Conservation (phyloP, 1,140 invertebrate genomes). For the Papilio xuthus region DNA sequence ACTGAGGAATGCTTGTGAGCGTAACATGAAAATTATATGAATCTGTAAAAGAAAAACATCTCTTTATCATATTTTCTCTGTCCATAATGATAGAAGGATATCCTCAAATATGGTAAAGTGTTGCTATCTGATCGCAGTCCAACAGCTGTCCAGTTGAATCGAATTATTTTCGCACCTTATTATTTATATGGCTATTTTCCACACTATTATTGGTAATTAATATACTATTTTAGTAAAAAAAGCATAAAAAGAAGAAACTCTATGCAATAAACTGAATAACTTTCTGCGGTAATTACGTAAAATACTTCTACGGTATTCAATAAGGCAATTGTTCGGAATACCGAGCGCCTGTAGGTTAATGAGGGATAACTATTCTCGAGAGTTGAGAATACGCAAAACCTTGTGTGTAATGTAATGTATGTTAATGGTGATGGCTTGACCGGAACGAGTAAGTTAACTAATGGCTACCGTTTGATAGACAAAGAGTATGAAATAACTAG, state of each 20-base stretch:
- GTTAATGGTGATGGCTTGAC: slow-evolving; percentile 54
- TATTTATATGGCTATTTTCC: too few species aligned
- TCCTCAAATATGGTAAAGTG: too few species aligned
- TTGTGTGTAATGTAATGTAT: slow-evolving; percentile 35
- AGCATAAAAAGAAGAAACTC: neutral
- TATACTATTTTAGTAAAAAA: too few species aligned
- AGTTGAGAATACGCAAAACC: slow-evolving; percentile 23
- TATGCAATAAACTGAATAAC: neutral
- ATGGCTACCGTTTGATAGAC: slow-evolving; percentile 60
- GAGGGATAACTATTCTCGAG: slow-evolving; percentile 56
- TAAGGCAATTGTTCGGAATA: slow-evolving; percentile 4
- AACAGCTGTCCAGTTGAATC: too few species aligned
- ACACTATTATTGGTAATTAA: too few species aligned
- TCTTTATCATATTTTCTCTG: too few species aligned
- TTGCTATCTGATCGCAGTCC: too few species aligned
- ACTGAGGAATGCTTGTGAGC: neutral
- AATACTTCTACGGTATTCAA: neutral
- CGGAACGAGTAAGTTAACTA: slow-evolving; percentile 48
- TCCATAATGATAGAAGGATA: too few species aligned
- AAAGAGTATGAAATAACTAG: slow-evolving; percentile 37
- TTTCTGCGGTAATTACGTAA: neutral
- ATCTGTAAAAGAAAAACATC: too few species aligned
- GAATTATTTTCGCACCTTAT: too few species aligned
- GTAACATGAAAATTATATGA: too few species aligned
- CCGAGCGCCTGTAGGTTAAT: slow-evolving; percentile 39